phyloP scores from a whole-genome alignment of 2,888 invertebrate genomes.

The Latrodectus hesperus region DNA sequence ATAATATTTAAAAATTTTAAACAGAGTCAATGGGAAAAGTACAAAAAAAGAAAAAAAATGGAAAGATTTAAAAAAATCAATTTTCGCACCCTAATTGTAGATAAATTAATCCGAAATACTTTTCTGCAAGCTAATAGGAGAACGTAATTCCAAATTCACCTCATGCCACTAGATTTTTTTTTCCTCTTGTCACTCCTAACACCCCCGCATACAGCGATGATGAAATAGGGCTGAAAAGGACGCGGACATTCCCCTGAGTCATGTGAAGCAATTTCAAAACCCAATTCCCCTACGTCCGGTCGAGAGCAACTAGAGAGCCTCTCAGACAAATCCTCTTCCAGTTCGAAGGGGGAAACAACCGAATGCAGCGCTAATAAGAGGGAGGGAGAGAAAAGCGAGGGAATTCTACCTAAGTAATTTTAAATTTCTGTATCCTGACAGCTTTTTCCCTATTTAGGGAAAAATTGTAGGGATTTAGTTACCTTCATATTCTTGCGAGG shows the following conservation, averaged over 20 bases:
- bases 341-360: background rate
- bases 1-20: no score
- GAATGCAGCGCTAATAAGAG: background rate
- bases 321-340: background rate
- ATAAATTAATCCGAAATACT: no score
- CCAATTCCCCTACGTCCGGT: constrained; percentile 37
- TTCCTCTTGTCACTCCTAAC: background rate
- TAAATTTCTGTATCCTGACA: background rate
- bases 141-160: no score
- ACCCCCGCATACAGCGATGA: background rate
- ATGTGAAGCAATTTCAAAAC: background rate
- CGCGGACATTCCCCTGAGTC: background rate
- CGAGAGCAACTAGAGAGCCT: constrained; percentile 10
- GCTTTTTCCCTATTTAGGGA: background rate
- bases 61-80: no score
- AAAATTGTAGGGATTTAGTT: no score
- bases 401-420: background rate
- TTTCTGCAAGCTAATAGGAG: no score
- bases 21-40: no score
- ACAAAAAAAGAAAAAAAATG: no score
- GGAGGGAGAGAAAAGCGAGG: background rate
- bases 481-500: no score
- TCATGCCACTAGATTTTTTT: background rate
- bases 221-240: background rate
- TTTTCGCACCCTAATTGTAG: no score